Evolutionary conservation across 30 jellyfish, hydroid and myxozoan genomes (phyloP), one percentile per base, ranked within the genome.

Genomic region (Aurelia coerulea): DNA sequence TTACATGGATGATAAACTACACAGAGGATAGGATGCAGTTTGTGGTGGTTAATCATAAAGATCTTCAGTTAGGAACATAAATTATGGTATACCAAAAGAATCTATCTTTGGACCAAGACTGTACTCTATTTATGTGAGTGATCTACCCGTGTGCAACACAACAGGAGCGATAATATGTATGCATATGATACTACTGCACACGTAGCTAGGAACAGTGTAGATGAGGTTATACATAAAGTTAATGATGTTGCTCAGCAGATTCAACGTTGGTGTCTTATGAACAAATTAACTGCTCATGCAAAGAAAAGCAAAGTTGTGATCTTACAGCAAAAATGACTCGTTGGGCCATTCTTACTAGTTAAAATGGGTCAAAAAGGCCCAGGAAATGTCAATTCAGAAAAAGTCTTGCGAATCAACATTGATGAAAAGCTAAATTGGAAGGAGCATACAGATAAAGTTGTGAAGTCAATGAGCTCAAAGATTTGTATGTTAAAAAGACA

Each of bases 21-120:
- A 83, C 86, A 70, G 80, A 70, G 17, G 86, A 37, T 39, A 83
- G 83, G 52, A 50, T 39, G 62, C 85, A 83, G 81, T 67, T 65
- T 65, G 76, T 62, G 63, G 76, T 72, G 62, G 58, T 84, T 75
- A 84, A 73, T 76, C 33, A 82, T 37, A 62, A 64, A 41, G 14
- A 39, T 84, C 93, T 53, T 50, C 70, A 31, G 54, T 82, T 10
- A 64, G 82, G 42, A 49, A 32, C 70, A 76, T 75, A 67, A 76
- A 86, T 49, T 65, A 86, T 76, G 84, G 90, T 51, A 62, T 84
- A n/a, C 93, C 93, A 17, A 88, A 84, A 52, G 88, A 81, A 18
- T 84, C 88, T 14, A 31, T 84, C 65, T 59, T 70, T 23, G 93
- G 93, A 15, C 88, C 88, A 73, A 62, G 88, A 63, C 54, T 84